Evolutionary conservation across 2,888 invertebrate species (phyloP).

Genomic region (Euzetes globulus): DNA sequence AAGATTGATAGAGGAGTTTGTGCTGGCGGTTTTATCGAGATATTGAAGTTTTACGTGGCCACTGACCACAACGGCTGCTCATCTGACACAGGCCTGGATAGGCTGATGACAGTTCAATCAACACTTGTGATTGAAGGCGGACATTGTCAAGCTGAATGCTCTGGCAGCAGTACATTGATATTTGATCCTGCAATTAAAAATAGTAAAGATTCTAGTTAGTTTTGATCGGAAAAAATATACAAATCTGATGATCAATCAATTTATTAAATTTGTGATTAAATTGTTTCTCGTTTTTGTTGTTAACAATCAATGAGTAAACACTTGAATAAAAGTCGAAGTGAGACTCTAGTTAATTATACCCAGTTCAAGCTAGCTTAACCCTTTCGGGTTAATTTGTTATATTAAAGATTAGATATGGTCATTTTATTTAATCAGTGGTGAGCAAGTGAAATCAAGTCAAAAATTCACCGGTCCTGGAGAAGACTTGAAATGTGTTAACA

Average conservation of each 20-base stretch:
- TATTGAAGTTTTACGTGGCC: background rate
- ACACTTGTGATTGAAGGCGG: background rate
- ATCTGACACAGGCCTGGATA: background rate
- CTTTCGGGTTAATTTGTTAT: too few species aligned
- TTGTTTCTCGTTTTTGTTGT: background rate
- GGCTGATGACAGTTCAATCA: background rate
- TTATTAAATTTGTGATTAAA: too few species aligned
- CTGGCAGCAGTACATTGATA: background rate
- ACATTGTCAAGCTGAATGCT: background rate
- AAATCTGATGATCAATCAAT: background rate
- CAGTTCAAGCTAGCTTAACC: too few species aligned
- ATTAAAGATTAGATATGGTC: too few species aligned
- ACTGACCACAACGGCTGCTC: background rate
- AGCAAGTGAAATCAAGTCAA: too few species aligned
- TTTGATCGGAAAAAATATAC: too few species aligned
- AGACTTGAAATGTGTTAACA: too few species aligned
- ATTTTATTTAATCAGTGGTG: too few species aligned
- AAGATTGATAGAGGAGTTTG: background rate
- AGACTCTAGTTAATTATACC: too few species aligned
- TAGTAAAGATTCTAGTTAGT: too few species aligned
- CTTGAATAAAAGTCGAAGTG: too few species aligned
- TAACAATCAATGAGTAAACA: background rate
- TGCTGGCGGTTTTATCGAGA: background rate
- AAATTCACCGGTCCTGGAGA: too few species aligned
- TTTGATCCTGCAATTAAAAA: background rate